A percentile compares a stretch with the other conserved stretches of the same genome.
Conservation (phyloP, 92 coral and sea anemone species). For the Porites evermanni region DNA sequence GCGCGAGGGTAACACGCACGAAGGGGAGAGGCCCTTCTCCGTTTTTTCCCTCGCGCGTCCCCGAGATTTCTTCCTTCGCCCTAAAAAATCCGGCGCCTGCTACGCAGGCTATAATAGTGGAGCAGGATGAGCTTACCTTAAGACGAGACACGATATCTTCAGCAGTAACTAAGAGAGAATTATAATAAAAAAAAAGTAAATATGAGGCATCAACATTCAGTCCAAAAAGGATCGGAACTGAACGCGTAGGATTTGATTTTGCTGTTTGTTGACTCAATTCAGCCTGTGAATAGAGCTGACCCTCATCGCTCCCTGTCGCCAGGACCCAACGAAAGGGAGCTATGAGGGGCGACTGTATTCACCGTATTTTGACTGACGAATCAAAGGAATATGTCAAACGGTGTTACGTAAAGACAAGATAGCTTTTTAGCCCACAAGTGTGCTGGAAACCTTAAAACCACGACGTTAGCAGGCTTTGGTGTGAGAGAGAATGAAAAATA, state of each 20-base stretch:
- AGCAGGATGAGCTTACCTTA: slow-evolving; percentile 42
- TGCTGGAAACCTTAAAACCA: not conserved
- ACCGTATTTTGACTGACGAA: too few relatives aligned
- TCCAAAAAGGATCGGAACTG: not conserved
- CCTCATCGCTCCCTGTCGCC: too few relatives aligned
- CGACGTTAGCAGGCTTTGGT: not conserved
- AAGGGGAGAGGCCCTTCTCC: too few relatives aligned
- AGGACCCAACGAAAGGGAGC: too few relatives aligned
- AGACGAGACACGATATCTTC: slow-evolving; percentile 50
- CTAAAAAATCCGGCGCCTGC: not conserved
- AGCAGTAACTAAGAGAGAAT: slow-evolving; percentile 36
- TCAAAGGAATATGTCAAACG: too few relatives aligned
- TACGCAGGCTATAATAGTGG: not conserved
- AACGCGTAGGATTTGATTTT: not conserved
- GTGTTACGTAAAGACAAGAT: too few relatives aligned
- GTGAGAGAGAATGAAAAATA: not conserved
- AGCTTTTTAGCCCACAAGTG: too few relatives aligned
- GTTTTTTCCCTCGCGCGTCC: too few relatives aligned
- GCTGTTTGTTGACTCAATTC: too few relatives aligned
- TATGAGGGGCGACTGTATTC: too few relatives aligned
- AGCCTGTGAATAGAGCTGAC: too few relatives aligned
- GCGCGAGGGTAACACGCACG: too few relatives aligned
- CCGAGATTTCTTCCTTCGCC: not conserved
- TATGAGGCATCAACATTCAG: not conserved
- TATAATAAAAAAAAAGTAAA: not conserved